phyloP scores from a whole-genome alignment of 2,113 vertebrate genomes.

The Callionymus lyra region DNA sequence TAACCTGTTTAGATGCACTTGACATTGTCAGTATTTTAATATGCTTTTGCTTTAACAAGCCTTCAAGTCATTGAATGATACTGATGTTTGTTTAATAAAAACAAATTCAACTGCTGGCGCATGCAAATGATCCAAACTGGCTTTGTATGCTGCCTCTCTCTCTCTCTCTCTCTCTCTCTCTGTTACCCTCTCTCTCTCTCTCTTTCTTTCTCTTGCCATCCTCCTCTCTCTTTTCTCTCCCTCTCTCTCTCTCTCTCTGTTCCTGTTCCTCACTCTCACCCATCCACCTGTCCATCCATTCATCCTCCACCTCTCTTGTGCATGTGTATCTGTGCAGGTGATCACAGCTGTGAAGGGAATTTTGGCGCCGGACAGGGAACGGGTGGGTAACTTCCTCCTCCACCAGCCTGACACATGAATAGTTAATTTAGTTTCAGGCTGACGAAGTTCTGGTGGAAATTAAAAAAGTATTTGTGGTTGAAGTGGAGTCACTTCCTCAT shows the following conservation, averaged over 20 bases:
- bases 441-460: conserved; percentile 18
- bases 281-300: conserved; percentile 16
- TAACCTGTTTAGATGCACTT: conserved; percentile 37
- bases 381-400: conserved; percentile 61
- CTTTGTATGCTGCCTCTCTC: conserved; percentile 51
- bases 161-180: conserved; percentile 14
- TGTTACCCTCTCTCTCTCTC: conserved; percentile 1
- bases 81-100: conserved; percentile 41
- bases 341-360: conserved; percentile 67
- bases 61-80: conserved; percentile 38
- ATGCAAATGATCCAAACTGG: conserved; percentile 58
- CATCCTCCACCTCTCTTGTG: conserved; percentile 32
- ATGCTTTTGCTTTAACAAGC: conserved; percentile 60
- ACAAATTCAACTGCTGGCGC: conserved; percentile 38
- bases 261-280: too few species aligned
- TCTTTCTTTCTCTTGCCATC: conserved; percentile 12
- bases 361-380: conserved; percentile 62
- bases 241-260: conserved; percentile 13
- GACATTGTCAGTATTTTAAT: conserved; percentile 19
- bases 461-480: background rate
- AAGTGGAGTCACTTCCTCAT: too few species aligned
- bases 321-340: conserved; percentile 72
- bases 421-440: conserved; percentile 3
- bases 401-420: conserved; percentile 15
- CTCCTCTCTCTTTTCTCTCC: conserved; percentile 14